Evolutionary conservation across 2,797 vertebrate genomes (phyloP).

Genomic region (Pantherophis vulpinus): DNA sequence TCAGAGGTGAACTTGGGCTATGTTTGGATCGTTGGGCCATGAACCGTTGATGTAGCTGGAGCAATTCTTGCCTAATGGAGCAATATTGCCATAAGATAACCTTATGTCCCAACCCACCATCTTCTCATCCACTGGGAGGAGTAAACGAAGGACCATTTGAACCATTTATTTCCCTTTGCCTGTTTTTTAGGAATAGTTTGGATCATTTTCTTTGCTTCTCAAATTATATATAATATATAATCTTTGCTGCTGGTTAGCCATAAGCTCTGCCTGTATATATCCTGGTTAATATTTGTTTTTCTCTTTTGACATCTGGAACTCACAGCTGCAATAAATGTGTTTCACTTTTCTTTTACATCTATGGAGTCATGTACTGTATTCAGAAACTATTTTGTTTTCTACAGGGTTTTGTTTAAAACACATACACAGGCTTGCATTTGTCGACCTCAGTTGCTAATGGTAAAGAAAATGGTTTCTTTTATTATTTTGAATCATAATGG

Average conservation of each 20-base stretch:
- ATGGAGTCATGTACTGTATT: background rate
- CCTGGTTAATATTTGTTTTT: constrained; percentile 4
- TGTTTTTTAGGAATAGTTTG: background rate
- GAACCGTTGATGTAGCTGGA: background rate
- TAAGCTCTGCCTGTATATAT: background rate
- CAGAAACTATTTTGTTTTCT: constrained; percentile 32
- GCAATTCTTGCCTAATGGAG: background rate
- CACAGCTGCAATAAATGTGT: constrained; percentile 26
- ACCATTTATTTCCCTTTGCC: background rate
- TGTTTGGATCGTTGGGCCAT: background rate
- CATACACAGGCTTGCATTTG: constrained; percentile 11
- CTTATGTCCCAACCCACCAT: background rate
- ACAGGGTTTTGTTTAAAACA: constrained; percentile 32
- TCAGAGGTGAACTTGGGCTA: background rate
- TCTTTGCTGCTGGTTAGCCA: background rate
- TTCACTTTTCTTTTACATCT: background rate
- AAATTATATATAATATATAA: background rate
- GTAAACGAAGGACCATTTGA: background rate
- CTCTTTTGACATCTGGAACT: constrained; percentile 19
- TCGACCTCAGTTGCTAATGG: constrained; percentile 48
- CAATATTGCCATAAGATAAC: background rate
- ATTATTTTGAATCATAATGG: constrained; percentile 53
- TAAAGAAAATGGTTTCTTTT: constrained; percentile 37
- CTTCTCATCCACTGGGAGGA: background rate
- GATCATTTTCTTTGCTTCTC: background rate